Base-by-base conservation (phyloP, 2,797 vertebrate species). In the Argyrosomus regius region DNA sequence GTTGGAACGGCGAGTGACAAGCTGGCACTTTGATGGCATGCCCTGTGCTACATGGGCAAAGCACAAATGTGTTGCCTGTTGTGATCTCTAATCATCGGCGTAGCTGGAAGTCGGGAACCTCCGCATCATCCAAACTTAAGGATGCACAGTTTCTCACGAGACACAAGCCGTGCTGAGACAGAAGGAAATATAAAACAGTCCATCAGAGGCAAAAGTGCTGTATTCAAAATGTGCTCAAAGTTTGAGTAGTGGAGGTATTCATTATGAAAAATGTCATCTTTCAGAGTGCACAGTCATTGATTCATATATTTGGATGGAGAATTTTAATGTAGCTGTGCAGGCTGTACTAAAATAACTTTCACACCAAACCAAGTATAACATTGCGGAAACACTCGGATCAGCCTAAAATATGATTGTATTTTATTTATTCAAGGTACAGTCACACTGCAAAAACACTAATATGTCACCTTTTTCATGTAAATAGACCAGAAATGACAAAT, bases 1-100 rank as follows among this genome's bases (percentile, higher is more conserved):
- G 83, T 65, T 72, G 76, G 69, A 85, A 79, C 80, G 77, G 68
- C 67, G 5, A 49, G 79, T 68, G 76, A 82, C 81, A 73, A 75
- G 77, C 74, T 81, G 82, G 80, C 58, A 70, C 68, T 71, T 78
- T 70, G 74, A 87, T 76, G 64, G 71, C 75, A 31, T 43, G 66
- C 64, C 41, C 50, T 3, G 16, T 35, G 74, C 68, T 64, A 22
- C 49, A 46, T 4, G 31, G 52, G 45, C 39, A 17, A 75, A 71
- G 72, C 56, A 72, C 52, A 78, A 81, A 83, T 66, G 28, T 58
- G 72, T 72, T 70, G 62, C 75, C 65, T 48, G 61, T 57, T 73
- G 41, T 62, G 57, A 77, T 81, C 79, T 79, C 35, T 74, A 57
- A 75, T 82, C 76, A 57, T 24, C 57, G 57, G 31, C 79, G 62